These are phyloP conservation scores for Staurois parvus DNA, from an alignment of 2,797 vertebrate species.

Conservation along the genomic window DNA sequence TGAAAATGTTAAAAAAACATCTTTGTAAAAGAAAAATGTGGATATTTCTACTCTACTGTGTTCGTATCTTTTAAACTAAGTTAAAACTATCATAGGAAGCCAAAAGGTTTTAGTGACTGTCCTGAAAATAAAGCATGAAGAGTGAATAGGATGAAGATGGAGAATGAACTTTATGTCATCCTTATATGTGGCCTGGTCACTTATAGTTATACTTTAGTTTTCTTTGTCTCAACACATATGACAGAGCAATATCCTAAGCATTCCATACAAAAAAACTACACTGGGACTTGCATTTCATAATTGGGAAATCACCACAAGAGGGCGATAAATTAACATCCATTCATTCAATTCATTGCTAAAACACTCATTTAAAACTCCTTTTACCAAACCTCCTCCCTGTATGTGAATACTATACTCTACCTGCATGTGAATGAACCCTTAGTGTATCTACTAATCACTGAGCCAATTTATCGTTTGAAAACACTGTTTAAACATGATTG, in stretches of 20 bases:
- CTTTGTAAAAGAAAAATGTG: too few relatives aligned
- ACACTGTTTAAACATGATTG: constrained; percentile 62
- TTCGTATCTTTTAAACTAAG: too few relatives aligned
- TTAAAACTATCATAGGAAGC: too few relatives aligned
- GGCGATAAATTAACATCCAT: constrained; percentile 28
- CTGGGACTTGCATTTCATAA: background rate
- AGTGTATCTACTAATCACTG: constrained; percentile 55
- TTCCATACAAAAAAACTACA: background rate
- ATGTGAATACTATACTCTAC: constrained; percentile 51
- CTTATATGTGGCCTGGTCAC: background rate
- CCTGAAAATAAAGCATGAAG: background rate
- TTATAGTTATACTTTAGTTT: background rate
- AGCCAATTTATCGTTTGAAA: constrained; percentile 60
- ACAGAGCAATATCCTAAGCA: background rate
- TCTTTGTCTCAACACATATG: background rate
- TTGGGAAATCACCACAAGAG: constrained; percentile 33
- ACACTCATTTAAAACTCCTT: background rate
- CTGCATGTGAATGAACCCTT: constrained; percentile 59
- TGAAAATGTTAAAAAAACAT: too few relatives aligned
- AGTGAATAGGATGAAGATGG: too few relatives aligned
- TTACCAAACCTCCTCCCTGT: background rate
- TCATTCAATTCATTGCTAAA: background rate
- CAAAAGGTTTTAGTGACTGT: background rate
- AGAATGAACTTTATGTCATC: too few relatives aligned
- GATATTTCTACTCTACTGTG: too few relatives aligned